Percentiles rank a stretch among this genome's conserved stretches.
These are phyloP conservation scores for Marcusenius ussheri DNA, from an alignment of 2,113 vertebrate species.

Conservation along the genomic window DNA sequence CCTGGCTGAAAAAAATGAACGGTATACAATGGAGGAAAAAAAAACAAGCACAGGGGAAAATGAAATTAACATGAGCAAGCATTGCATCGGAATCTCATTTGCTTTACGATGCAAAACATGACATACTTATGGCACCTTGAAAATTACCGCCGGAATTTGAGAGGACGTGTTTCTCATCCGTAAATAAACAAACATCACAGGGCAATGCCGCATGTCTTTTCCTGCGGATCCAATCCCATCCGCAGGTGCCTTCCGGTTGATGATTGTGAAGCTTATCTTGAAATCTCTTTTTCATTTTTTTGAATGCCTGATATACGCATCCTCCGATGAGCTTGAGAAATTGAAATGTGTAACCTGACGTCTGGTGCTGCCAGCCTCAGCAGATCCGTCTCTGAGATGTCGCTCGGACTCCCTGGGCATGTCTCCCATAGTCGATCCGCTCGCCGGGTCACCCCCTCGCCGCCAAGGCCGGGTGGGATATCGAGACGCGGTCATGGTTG, in stretches of 20 bases:
- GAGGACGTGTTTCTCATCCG: constrained; percentile 17
- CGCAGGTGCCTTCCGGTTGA: constrained; percentile 23
- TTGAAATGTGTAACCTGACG: neutral
- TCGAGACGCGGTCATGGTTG: neutral
- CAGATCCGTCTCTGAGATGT: neutral
- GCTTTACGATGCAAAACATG: constrained; percentile 21
- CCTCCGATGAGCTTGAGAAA: neutral
- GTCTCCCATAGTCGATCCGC: constrained; percentile 16
- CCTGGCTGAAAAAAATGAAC: neutral
- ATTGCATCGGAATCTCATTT: constrained; percentile 7
- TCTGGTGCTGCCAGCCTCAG: neutral
- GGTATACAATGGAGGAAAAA: neutral
- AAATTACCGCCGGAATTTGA: constrained; percentile 11
- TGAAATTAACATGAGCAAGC: neutral
- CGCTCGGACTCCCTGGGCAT: neutral
- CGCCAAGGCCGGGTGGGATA: neutral
- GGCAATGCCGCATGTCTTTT: constrained; percentile 16
- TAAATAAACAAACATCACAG: constrained; percentile 31
- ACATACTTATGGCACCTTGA: constrained; percentile 19
- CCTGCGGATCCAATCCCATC: neutral
- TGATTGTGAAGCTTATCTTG: constrained; percentile 31
- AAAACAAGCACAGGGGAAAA: neutral
- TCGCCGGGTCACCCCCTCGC: neutral
- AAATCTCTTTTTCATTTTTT: neutral
- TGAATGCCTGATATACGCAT: neutral